Conservation (phyloP, 2,888 invertebrate species). For the Argyresthia albistria region DNA sequence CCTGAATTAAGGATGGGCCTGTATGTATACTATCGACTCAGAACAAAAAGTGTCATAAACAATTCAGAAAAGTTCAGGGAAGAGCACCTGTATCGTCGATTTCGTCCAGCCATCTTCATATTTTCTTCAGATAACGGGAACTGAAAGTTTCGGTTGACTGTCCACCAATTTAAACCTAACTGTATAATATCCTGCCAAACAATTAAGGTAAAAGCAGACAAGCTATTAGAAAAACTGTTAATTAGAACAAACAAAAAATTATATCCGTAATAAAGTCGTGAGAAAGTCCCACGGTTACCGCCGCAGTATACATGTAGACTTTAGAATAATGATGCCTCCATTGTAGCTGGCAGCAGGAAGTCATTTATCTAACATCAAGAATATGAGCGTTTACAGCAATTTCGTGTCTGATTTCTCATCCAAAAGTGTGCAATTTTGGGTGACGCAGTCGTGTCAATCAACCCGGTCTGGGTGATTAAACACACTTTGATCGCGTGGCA, state of each 20-base stretch:
- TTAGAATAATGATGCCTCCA: conserved; percentile 65
- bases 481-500: conserved; percentile 8
- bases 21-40: too few species aligned
- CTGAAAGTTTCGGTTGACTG: too few species aligned
- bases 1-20: too few species aligned
- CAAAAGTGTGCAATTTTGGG: conserved; percentile 63
- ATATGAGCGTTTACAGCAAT: conserved; percentile 70
- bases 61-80: too few species aligned
- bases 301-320: conserved; percentile 45
- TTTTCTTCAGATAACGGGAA: too few species aligned
- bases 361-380: conserved; percentile 72
- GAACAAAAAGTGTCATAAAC: too few species aligned
- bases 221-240: conserved; percentile 59
- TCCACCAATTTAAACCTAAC: not conserved
- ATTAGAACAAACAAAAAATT: conserved; percentile 69
- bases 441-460: conserved; percentile 30
- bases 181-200: conserved; percentile 20
- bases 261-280: conserved; percentile 70
- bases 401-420: conserved; percentile 65
- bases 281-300: conserved; percentile 60
- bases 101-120: too few species aligned
- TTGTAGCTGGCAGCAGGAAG: conserved; percentile 67
- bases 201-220: conserved; percentile 66
- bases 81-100: too few species aligned
- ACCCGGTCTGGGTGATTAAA: conserved; percentile 21